Evolutionary conservation across 2,888 invertebrate genomes (phyloP).

Genomic region (Drosophila pegasa): DNA sequence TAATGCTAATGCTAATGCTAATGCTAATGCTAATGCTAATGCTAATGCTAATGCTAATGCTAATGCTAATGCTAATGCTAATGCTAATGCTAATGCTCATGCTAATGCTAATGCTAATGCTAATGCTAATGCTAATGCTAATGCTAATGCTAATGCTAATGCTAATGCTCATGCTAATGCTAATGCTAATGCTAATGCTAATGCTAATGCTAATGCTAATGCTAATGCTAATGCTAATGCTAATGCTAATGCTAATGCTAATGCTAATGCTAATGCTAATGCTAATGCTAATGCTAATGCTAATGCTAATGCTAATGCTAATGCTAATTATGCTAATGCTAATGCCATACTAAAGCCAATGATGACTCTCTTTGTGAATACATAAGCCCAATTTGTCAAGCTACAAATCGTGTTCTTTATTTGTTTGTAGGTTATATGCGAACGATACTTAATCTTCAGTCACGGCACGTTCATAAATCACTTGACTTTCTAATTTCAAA

Average conservation of each 20-base stretch:
- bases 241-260: neutral
- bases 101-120: neutral
- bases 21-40: too few species aligned
- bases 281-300: neutral
- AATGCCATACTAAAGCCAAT: neutral
- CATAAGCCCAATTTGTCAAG: slow-evolving; percentile 22
- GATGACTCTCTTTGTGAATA: neutral
- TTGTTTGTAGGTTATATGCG: slow-evolving; percentile 2
- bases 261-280: neutral
- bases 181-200: neutral
- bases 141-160: neutral
- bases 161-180: too few species aligned
- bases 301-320: neutral
- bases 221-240: too few species aligned
- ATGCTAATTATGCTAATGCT: neutral
- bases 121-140: neutral
- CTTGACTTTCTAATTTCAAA: slow-evolving; percentile 74
- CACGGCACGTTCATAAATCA: slow-evolving; percentile 72
- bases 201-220: neutral
- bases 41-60: neutral
- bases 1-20: neutral
- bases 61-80: too few species aligned
- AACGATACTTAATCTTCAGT: slow-evolving; percentile 44
- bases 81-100: too few species aligned
- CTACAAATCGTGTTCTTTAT: slow-evolving; percentile 5